phyloP scores from a whole-genome alignment of 2,797 vertebrate genomes.

The Rhynchotus rufescens region DNA sequence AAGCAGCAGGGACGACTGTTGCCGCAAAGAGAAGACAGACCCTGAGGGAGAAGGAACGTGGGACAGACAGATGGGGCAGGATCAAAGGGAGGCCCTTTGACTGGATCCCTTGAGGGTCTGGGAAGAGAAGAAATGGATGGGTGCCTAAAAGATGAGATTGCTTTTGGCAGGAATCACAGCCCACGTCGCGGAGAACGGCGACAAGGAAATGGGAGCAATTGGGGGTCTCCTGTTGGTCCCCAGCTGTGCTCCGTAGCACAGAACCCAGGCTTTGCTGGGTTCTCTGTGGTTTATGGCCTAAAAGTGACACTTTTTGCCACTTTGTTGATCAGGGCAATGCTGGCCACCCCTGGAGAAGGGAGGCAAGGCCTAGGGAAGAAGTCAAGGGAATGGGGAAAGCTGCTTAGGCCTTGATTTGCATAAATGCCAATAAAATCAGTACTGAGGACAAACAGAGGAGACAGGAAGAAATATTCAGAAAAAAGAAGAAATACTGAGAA shows the following conservation, averaged over 20 bases:
- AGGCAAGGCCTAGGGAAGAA: neutral
- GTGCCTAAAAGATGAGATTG: slow-evolving; percentile 37
- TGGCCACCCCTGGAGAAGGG: neutral
- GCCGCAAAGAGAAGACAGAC: neutral
- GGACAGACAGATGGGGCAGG: slow-evolving; percentile 44
- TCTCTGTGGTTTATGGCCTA: neutral
- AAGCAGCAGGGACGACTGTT: neutral
- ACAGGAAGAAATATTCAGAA: neutral
- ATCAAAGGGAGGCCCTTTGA: neutral
- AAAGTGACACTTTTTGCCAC: neutral
- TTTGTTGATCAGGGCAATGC: neutral
- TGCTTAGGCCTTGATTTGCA: neutral
- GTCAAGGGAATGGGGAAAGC: neutral
- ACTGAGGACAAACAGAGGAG: neutral
- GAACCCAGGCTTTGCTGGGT: neutral
- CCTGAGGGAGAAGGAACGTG: slow-evolving; percentile 2
- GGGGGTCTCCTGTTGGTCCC: neutral
- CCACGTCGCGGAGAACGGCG: neutral
- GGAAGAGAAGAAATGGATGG: neutral
- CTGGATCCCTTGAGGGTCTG: slow-evolving; percentile 17
- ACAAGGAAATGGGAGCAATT: neutral
- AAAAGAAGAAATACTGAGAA: too few species aligned
- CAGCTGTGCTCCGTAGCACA: slow-evolving; percentile 9
- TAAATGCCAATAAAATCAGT: neutral
- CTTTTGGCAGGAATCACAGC: slow-evolving; percentile 45